Base-by-base conservation (phyloP, 2,113 vertebrate species). In the Fulmarus glacialis region DNA sequence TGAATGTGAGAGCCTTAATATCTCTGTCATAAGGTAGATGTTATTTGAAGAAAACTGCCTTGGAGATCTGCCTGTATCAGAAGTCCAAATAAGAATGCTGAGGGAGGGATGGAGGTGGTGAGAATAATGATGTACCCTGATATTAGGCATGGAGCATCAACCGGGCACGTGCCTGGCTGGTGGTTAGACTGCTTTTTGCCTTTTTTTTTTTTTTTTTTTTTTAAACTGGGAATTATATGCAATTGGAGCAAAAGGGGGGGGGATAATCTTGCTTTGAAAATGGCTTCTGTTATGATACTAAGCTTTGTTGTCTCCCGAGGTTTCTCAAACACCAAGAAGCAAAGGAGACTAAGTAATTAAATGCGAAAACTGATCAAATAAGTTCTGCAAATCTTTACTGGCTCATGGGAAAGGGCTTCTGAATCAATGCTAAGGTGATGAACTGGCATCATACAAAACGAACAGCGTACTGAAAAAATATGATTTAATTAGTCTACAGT, bases 331-430 rank as follows among this genome's bases (percentile, higher is more conserved):
- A 60, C 62, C 45, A 90, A 64, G 81, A 67, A 75, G 40, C 75
- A 92, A 93, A 89, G 80, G 48, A 93, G 58, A 75, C 59, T n/a
- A 67, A 81, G 59, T 91, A 92, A 94, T 93, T 94, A 91, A 91
- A 95, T 82, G 60, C 0, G 2, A 79, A 94, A 96, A 45, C 62
- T 68, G 66, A 85, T 87, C 60, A 75, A 85, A 55, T 79, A 79
- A 87, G 48, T 91, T 95, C 70, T 90, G 24, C 0, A 2, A 56
- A 52, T 80, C 81, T 82, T 68, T 75, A 34, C 60, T 60, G 62
- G 52, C 70, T 96, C 34, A 22, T 47, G 53, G 82, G 52, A 97
- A 79, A 48, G 12, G 22, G 19, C 62, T 94, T 89, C 53, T 91
- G 53, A 85, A 91, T 95, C 73, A 68, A 20, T 91, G 47, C 19